phyloP scores from a whole-genome alignment of 2,113 vertebrate species.

The Azemiops feae region DNA sequence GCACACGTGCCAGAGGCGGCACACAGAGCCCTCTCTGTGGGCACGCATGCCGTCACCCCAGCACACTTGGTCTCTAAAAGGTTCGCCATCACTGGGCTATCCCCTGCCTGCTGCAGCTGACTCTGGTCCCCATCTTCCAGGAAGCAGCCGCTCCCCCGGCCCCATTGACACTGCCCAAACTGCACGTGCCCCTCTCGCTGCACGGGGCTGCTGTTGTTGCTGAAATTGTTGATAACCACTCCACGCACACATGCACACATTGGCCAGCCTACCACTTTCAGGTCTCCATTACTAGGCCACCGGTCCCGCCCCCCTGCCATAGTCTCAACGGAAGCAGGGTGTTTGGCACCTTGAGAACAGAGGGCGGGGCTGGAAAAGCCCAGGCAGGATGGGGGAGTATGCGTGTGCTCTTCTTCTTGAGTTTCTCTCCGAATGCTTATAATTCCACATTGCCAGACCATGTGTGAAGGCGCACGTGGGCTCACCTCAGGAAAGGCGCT shows the following conservation, averaged over 20 bases:
- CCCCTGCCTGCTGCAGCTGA: not conserved
- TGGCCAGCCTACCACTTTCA: not conserved
- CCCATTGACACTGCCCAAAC: not conserved
- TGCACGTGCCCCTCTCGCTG: not conserved
- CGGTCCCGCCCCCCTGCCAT: too few relatives aligned
- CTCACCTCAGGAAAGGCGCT: not conserved
- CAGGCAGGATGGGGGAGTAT: too few relatives aligned
- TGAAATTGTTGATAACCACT: not conserved
- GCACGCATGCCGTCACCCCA: too few relatives aligned
- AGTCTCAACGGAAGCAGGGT: not conserved
- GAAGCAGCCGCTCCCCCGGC: not conserved
- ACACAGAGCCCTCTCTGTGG: too few relatives aligned
- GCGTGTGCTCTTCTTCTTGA: not conserved
- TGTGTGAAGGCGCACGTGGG: not conserved
- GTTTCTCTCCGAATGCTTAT: not conserved
- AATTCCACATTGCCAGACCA: not conserved
- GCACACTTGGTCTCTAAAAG: too few relatives aligned
- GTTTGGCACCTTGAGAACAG: not conserved
- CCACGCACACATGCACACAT: not conserved
- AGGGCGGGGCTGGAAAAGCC: not conserved
- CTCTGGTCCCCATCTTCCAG: not conserved
- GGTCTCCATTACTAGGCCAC: not conserved
- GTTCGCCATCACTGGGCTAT: too few relatives aligned
- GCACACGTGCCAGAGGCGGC: too few relatives aligned
- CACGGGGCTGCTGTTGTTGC: not conserved